Percentiles rank a stretch among this genome's conserved stretches.
Conservation (phyloP, 1,140 invertebrate genomes). For the Trichogramma pretiosum region DNA sequence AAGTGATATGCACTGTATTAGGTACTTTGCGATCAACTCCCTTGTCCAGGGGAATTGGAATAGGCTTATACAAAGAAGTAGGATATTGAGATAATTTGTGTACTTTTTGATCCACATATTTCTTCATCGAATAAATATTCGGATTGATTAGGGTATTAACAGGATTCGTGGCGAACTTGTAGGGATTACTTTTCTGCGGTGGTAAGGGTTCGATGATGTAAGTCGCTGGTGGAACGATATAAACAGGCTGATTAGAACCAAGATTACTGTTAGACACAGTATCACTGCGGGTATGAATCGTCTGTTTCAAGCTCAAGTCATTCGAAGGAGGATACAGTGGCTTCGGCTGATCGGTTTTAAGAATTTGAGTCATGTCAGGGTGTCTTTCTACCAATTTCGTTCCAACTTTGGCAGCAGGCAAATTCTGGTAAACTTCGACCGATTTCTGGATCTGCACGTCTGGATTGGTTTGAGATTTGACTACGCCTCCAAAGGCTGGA, state of each 20-base stretch:
- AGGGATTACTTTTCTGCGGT: slow-evolving; percentile 4
- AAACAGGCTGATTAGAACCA: slow-evolving; percentile 1
- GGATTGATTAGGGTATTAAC: too few relatives aligned
- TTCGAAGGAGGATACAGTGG: not conserved
- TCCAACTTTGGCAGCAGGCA: slow-evolving; percentile 34
- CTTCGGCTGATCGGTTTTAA: slow-evolving; percentile 14
- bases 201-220: slow-evolving; percentile 3
- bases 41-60: slow-evolving; percentile 45
- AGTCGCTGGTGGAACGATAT: slow-evolving; percentile 13
- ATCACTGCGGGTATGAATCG: not conserved
- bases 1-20: slow-evolving; percentile 28
- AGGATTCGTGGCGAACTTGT: not conserved
- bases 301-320: not conserved
- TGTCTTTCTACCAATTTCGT: too few relatives aligned
- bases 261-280: not conserved
- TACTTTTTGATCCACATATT: too few relatives aligned
- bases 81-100: too few relatives aligned
- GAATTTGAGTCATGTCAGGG: slow-evolving; percentile 23
- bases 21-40: slow-evolving; percentile 34
- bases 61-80: too few relatives aligned
- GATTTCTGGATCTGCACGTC: slow-evolving; percentile 39
- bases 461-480: slow-evolving; percentile 5
- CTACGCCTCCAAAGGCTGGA: slow-evolving; percentile 12
- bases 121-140: too few relatives aligned
- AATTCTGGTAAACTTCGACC: slow-evolving; percentile 34